A percentile compares a stretch with the other conserved stretches of the same genome.
Evolutionary conservation across 1,140 invertebrate genomes (phyloP).

Genomic region (Pectinophora gossypiella): DNA sequence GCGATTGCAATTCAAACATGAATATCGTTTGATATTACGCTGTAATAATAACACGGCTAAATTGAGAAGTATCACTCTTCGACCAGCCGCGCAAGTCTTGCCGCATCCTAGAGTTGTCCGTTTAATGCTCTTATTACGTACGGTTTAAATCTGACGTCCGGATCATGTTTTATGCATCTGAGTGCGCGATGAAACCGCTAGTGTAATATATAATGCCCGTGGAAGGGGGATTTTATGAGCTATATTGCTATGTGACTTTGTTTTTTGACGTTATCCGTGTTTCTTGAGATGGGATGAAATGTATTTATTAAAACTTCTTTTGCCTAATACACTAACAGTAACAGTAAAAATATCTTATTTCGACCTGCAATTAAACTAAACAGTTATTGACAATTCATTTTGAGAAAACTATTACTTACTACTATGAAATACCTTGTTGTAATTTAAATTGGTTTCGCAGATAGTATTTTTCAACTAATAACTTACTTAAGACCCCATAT

Average conservation of each 20-base stretch:
- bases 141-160: constrained; percentile 69
- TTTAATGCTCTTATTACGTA: constrained; percentile 70
- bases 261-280: constrained; percentile 37
- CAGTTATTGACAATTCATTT: too few relatives aligned
- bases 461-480: too few relatives aligned
- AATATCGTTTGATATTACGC: constrained; percentile 2
- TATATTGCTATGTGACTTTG: too few relatives aligned
- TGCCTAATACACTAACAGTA: too few relatives aligned
- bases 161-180: constrained; percentile 72
- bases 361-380: too few relatives aligned
- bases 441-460: too few relatives aligned
- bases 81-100: constrained; percentile 19
- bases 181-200: constrained; percentile 64
- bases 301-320: too few relatives aligned
- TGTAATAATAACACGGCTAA: constrained; percentile 11
- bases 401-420: too few relatives aligned
- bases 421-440: too few relatives aligned
- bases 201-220: constrained; percentile 36
- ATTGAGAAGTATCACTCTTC: constrained; percentile 20
- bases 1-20: constrained; percentile 1
- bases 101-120: constrained; percentile 23
- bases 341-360: too few relatives aligned
- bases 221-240: constrained; percentile 58
- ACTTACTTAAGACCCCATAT: too few relatives aligned
- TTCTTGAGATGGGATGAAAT: not conserved